These are phyloP conservation scores for Neuroterus valhalla DNA, from an alignment of 1,140 invertebrate species.

Conservation along the genomic window DNA sequence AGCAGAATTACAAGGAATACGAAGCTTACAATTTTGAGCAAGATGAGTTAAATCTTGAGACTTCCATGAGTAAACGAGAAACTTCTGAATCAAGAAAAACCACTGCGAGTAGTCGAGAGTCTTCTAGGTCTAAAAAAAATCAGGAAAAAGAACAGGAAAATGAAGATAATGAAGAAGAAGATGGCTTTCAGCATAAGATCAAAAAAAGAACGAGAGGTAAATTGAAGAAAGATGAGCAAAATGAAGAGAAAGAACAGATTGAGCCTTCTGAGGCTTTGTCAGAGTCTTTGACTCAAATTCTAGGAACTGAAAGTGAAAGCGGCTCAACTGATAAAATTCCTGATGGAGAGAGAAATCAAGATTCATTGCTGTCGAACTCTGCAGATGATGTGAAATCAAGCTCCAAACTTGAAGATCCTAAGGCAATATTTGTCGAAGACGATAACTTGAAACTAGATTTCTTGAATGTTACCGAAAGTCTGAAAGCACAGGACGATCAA, in stretches of 20 bases:
- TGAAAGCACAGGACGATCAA: background rate
- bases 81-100: constrained; percentile 19
- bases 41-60: background rate
- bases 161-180: too few species aligned
- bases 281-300: background rate
- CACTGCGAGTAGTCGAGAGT: constrained; percentile 20
- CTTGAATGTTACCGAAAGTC: constrained; percentile 31
- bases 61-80: background rate
- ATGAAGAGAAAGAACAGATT: background rate
- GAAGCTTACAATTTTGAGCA: constrained; percentile 55
- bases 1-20: constrained; percentile 54
- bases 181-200: too few species aligned
- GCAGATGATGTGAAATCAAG: background rate
- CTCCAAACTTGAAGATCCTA: background rate
- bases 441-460: constrained; percentile 35
- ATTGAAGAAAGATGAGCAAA: background rate
- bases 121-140: constrained; percentile 29
- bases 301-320: background rate
- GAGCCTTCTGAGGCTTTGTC: background rate
- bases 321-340: background rate
- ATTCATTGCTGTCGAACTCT: background rate
- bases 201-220: background rate
- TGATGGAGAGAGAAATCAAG: background rate
- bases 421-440: background rate
- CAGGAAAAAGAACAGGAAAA: constrained; percentile 9